phyloP scores from a whole-genome alignment of 2,797 vertebrate genomes.

The Enteromius trimaculatus region DNA sequence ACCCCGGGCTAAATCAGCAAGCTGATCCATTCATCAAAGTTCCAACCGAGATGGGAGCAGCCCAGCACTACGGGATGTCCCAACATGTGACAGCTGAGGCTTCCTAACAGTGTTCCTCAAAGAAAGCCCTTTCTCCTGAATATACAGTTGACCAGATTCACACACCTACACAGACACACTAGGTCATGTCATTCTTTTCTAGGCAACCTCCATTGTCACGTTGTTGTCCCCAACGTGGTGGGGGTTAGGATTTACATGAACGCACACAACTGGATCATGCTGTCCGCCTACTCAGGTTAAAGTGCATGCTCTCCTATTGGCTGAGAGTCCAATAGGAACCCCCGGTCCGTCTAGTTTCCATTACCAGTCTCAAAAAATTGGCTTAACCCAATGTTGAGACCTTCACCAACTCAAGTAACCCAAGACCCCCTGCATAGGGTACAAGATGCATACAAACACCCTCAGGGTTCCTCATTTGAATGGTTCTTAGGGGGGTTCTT shows the following conservation, averaged over 20 bases:
- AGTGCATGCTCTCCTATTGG: slow-evolving; percentile 35
- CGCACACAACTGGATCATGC: slow-evolving; percentile 34
- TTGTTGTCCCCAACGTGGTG: slow-evolving; percentile 13
- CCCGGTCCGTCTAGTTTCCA: slow-evolving; percentile 47
- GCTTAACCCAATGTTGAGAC: slow-evolving; percentile 43
- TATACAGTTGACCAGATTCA: slow-evolving; percentile 39
- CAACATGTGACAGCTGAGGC: slow-evolving; percentile 61
- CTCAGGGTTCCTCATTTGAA: slow-evolving; percentile 49
- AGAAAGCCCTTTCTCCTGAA: slow-evolving; percentile 6
- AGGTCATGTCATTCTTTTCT: slow-evolving; percentile 11
- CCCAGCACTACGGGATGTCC: slow-evolving; percentile 56
- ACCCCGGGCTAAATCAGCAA: slow-evolving; percentile 62
- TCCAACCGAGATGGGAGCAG: slow-evolving; percentile 53
- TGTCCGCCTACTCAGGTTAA: slow-evolving; percentile 53
- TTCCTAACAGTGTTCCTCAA: slow-evolving; percentile 45
- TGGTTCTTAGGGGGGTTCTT: slow-evolving; percentile 43
- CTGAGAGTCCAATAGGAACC: slow-evolving; percentile 51
- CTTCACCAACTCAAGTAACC: slow-evolving; percentile 37
- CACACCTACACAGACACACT: slow-evolving; percentile 44
- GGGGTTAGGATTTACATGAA: slow-evolving; percentile 30
- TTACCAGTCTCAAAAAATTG: slow-evolving; percentile 47
- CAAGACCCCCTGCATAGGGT: slow-evolving; percentile 36
- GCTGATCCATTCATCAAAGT: slow-evolving; percentile 60
- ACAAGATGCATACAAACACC: slow-evolving; percentile 49
- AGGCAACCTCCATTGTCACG: slow-evolving; percentile 47